Conservation (phyloP, 2,113 vertebrate species). For the Lepus europaeus region DNA sequence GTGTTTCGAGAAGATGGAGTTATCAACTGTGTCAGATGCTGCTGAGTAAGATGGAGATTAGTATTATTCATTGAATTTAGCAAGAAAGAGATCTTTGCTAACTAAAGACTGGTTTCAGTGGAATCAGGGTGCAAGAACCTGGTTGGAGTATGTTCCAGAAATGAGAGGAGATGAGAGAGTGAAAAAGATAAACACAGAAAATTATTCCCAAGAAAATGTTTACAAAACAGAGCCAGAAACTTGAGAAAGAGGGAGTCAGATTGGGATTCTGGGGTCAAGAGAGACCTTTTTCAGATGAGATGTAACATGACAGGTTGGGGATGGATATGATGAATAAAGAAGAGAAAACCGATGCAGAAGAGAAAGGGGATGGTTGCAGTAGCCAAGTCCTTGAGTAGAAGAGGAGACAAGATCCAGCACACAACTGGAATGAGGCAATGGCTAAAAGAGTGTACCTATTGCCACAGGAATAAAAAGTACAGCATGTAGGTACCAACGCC, state of each 20-base stretch:
- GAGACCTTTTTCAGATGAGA: background rate
- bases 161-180: background rate
- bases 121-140: background rate
- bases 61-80: constrained; percentile 13
- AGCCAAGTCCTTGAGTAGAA: background rate
- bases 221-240: background rate
- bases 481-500: background rate
- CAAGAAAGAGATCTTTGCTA: constrained; percentile 44
- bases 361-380: background rate
- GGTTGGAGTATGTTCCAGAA: background rate
- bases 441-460: background rate
- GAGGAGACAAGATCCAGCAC: background rate
- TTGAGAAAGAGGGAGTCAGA: no score
- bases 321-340: background rate
- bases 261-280: background rate
- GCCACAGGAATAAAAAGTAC: constrained; percentile 27
- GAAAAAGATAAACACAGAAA: background rate
- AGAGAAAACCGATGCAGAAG: constrained; percentile 7
- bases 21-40: constrained; percentile 16
- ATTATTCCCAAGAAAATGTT: constrained; percentile 23
- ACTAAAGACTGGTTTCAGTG: background rate
- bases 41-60: constrained; percentile 45
- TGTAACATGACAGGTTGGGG: background rate
- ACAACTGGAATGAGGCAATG: background rate
- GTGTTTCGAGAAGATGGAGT: background rate